Percentiles rank a stretch among this genome's conserved stretches.
These are phyloP conservation scores for Microtus pennsylvanicus DNA, from an alignment of 2,113 vertebrate species.

Conservation along the genomic window DNA sequence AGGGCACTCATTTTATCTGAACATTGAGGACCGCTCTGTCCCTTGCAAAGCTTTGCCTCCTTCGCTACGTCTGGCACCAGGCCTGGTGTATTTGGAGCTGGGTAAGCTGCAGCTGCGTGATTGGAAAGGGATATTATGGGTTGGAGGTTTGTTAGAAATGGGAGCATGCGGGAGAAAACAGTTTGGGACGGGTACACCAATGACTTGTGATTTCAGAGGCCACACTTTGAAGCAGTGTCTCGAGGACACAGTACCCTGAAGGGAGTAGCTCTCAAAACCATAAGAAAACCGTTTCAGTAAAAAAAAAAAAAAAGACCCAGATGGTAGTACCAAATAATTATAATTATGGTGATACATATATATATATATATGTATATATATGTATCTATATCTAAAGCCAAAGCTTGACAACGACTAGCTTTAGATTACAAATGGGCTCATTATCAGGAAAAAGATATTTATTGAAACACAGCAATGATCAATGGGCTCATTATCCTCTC, in stretches of 20 bases:
- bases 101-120: slow-evolving; percentile 21
- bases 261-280: slow-evolving; percentile 49
- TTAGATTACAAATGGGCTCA: slow-evolving; percentile 73
- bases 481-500: slow-evolving; percentile 55
- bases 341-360: slow-evolving; percentile 27
- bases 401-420: slow-evolving; percentile 43
- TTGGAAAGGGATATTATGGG: neutral
- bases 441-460: slow-evolving; percentile 69
- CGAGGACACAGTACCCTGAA: slow-evolving; percentile 5
- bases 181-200: slow-evolving; percentile 16
- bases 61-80: neutral
- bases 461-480: slow-evolving; percentile 66
- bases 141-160: neutral
- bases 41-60: neutral
- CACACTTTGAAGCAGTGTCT: neutral
- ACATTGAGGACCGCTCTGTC: neutral
- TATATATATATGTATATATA: neutral
- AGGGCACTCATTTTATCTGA: slow-evolving; percentile 7
- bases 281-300: slow-evolving; percentile 28
- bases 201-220: slow-evolving; percentile 26
- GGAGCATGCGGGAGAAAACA: slow-evolving; percentile 14
- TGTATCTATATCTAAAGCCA: too few species aligned
- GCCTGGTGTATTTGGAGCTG: neutral
- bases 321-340: slow-evolving; percentile 70
- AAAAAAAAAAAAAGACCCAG: slow-evolving; percentile 48